Conservation (phyloP, 2,888 invertebrate genomes). For the Synergus umbraculus region DNA sequence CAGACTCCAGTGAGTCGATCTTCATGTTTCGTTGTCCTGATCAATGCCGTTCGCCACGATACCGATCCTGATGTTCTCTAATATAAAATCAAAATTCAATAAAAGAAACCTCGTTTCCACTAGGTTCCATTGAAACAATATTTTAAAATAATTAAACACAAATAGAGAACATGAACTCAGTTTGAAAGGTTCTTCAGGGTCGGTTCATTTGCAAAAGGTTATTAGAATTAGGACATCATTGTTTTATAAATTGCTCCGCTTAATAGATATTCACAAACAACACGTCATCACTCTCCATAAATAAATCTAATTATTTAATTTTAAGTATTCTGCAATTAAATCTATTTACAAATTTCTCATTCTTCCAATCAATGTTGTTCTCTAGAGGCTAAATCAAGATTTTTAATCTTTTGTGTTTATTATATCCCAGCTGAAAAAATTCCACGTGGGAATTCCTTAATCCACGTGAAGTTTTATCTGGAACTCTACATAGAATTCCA, state of each 20-base stretch:
- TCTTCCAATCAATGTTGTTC: no score
- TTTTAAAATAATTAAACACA: neutral
- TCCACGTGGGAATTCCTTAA: no score
- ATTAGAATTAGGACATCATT: slow-evolving; percentile 6
- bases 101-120: neutral
- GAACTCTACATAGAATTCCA: no score
- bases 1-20: slow-evolving; percentile 89
- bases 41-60: slow-evolving; percentile 44
- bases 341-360: no score
- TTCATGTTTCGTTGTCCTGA: slow-evolving; percentile 18
- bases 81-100: neutral
- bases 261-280: neutral
- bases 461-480: no score
- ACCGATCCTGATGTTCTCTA: slow-evolving; percentile 47
- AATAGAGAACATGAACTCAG: neutral
- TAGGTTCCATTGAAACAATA: neutral
- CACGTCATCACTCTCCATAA: neutral
- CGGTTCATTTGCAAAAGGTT: slow-evolving; percentile 11
- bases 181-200: slow-evolving; percentile 19
- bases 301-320: neutral
- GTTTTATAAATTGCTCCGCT: neutral
- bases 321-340: no score
- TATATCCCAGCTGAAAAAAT: no score
- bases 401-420: no score
- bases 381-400: no score